A percentile compares a stretch with the other conserved stretches of the same genome.
Evolutionary conservation across 2,797 vertebrate species (phyloP).

Genomic region (Heliangelus exortis): DNA sequence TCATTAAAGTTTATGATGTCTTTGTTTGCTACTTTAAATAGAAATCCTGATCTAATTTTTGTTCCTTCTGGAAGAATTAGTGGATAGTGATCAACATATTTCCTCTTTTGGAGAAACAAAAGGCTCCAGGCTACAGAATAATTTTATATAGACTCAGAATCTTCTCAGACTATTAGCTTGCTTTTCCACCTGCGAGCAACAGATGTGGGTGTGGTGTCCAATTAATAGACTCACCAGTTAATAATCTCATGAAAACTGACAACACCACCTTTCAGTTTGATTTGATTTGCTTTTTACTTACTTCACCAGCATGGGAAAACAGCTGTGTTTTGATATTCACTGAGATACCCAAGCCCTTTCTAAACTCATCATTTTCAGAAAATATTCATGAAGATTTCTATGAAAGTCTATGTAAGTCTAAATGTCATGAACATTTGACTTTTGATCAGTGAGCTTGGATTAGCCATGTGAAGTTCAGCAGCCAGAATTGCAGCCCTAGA

Average conservation of each 20-base stretch:
- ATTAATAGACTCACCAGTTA: background rate
- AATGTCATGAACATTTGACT: background rate
- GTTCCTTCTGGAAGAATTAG: background rate
- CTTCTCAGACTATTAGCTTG: background rate
- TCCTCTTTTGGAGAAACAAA: background rate
- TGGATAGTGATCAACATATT: background rate
- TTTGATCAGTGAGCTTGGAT: background rate
- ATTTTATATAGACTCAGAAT: background rate
- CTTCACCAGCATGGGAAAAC: background rate
- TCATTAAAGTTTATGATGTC: background rate
- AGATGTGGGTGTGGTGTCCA: background rate
- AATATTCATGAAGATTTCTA: background rate
- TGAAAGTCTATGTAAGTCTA: background rate
- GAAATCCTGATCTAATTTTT: background rate
- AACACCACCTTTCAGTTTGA: background rate
- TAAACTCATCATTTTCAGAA: background rate
- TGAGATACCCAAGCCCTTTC: accelerated
- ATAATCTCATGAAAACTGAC: background rate
- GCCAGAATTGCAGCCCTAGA: background rate
- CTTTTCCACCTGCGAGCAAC: background rate
- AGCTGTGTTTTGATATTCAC: background rate
- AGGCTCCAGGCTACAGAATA: background rate
- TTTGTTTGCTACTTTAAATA: background rate
- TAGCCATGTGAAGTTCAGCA: background rate
- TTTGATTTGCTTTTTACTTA: background rate